phyloP scores from a whole-genome alignment of 2,888 invertebrate species.

The Hirtodrosophila histrioides region DNA sequence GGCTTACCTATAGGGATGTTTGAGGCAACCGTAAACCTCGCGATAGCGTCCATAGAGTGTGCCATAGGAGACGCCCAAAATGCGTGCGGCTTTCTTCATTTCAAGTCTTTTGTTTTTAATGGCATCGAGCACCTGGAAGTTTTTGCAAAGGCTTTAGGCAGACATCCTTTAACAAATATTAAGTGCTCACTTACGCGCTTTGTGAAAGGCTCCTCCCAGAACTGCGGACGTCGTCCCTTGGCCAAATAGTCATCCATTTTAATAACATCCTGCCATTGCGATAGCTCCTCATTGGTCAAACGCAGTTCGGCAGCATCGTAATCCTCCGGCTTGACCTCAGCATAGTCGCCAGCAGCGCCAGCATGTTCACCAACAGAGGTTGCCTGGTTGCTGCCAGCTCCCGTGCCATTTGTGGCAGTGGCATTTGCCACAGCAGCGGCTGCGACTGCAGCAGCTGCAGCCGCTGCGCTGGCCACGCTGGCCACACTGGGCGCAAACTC shows the following conservation, averaged over 20 bases:
- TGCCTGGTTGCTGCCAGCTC: constrained; percentile 18
- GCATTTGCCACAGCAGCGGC: constrained; percentile 52
- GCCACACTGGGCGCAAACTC: constrained; percentile 74
- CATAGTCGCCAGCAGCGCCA: constrained; percentile 59
- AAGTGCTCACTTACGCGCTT: constrained; percentile 86
- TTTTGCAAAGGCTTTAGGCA: not conserved
- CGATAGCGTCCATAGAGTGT: constrained; percentile 95
- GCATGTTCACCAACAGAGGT: constrained; percentile 20
- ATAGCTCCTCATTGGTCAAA: constrained; percentile 81
- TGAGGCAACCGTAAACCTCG: constrained; percentile 94
- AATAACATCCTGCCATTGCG: constrained; percentile 88
- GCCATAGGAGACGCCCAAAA: constrained; percentile 95
- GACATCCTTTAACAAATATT: not conserved
- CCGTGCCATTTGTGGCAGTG: constrained; percentile 28
- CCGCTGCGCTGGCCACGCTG: constrained; percentile 48
- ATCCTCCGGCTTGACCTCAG: constrained; percentile 80
- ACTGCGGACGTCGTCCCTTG: constrained; percentile 94
- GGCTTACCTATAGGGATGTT: constrained; percentile 92
- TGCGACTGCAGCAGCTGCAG: constrained; percentile 57
- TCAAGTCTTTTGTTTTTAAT: constrained; percentile 95
- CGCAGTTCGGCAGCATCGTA: constrained; percentile 79
- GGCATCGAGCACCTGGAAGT: constrained; percentile 90
- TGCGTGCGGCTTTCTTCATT: constrained; percentile 96
- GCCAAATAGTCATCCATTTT: constrained; percentile 94
- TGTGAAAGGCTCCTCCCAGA: constrained; percentile 96